Conservation (phyloP, 2,113 vertebrate genomes). For the Halcyon malimbica region DNA sequence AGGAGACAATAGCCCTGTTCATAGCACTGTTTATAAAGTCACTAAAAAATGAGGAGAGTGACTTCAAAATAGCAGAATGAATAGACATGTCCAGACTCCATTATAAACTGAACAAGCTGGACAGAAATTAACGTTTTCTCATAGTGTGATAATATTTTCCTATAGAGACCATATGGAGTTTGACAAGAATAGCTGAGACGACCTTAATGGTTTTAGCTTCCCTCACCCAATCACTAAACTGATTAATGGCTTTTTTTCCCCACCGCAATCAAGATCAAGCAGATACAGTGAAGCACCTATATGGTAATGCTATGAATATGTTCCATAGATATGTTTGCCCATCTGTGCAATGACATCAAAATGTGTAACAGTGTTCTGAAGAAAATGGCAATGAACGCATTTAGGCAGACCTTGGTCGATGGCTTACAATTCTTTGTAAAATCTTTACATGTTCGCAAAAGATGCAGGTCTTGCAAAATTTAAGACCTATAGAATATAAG, state of each 20-base stretch:
- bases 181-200: neutral
- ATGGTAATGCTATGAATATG: fast-evolving
- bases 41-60: neutral
- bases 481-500: neutral
- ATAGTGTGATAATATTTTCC: neutral
- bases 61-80: neutral
- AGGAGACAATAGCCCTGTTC: neutral
- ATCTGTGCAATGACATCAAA: neutral
- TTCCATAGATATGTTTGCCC: neutral
- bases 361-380: neutral
- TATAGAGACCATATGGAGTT: neutral
- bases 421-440: neutral
- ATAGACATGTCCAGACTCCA: neutral
- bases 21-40: neutral
- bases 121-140: neutral
- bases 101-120: neutral
- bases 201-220: neutral
- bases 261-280: neutral
- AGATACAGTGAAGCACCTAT: neutral
- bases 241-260: neutral
- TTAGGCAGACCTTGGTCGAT: neutral
- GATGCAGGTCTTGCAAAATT: neutral
- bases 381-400: neutral
- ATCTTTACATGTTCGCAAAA: neutral
- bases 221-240: neutral